Conservation (phyloP, 2,888 invertebrate species). For the Eupithecia insigniata region DNA sequence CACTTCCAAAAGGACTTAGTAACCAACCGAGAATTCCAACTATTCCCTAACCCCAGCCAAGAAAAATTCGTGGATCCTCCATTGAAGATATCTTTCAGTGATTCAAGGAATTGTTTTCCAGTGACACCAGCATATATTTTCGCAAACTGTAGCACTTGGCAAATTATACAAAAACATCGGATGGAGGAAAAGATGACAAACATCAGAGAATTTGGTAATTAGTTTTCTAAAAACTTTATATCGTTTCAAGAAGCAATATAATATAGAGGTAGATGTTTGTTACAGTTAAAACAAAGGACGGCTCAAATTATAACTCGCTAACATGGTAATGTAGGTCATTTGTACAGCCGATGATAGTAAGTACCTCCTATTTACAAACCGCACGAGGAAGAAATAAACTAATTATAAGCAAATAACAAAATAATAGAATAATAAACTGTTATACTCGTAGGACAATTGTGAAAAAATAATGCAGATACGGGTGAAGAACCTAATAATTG, state of each 20-base stretch:
- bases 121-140: constrained; percentile 62
- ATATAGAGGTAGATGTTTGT: constrained; percentile 25
- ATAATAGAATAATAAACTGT: neutral
- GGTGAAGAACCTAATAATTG: neutral
- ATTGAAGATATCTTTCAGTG: constrained; percentile 57
- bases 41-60: constrained; percentile 73
- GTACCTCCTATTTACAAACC: constrained; percentile 37
- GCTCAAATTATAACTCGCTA: constrained; percentile 35
- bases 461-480: neutral
- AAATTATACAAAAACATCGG: constrained; percentile 39
- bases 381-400: constrained; percentile 50
- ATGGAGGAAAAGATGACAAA: neutral
- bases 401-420: constrained; percentile 38
- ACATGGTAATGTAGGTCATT: constrained; percentile 56
- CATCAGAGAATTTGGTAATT: constrained; percentile 16
- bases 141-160: constrained; percentile 54
- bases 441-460: neutral
- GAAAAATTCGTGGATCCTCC: constrained; percentile 59
- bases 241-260: constrained; percentile 7
- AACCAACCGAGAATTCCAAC: constrained; percentile 63
- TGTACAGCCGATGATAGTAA: constrained; percentile 47
- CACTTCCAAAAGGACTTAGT: constrained; percentile 62
- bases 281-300: constrained; percentile 23
- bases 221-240: constrained; percentile 34
- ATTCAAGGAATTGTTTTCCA: constrained; percentile 73